Percentiles rank a stretch among this genome's conserved stretches.
phyloP scores from a whole-genome alignment of 2,113 vertebrate genomes.

The Diglossa brunneiventris region DNA sequence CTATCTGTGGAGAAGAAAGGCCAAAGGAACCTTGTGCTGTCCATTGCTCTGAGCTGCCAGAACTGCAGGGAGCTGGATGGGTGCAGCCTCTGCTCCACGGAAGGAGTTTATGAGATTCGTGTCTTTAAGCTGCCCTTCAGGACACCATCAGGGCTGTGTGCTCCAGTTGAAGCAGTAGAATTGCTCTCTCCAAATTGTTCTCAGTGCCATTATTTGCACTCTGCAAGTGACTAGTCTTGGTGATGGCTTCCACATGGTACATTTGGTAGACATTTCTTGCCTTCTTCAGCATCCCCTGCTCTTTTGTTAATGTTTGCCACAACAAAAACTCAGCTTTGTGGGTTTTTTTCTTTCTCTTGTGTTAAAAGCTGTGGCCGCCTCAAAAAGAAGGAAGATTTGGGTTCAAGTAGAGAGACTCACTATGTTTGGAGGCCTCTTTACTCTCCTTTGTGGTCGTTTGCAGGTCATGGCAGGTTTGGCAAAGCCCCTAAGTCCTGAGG shows the following conservation, averaged over 20 bases:
- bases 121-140: not conserved
- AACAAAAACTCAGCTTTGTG: not conserved
- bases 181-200: not conserved
- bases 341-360: not conserved
- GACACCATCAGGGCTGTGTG: fast-evolving
- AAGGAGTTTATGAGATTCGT: fast-evolving
- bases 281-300: not conserved
- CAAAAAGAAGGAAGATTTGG: not conserved
- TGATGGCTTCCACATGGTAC: not conserved
- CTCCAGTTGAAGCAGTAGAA: not conserved
- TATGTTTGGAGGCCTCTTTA: not conserved
- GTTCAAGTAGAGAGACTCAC: not conserved
- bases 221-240: not conserved
- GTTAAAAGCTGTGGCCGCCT: not conserved
- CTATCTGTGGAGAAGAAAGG: not conserved
- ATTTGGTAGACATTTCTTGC: not conserved
- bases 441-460: not conserved
- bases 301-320: fast-evolving
- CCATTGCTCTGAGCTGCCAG: not conserved
- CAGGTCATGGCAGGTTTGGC: not conserved
- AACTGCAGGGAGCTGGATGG: fast-evolving
- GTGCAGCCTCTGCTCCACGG: not conserved
- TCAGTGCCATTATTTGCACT: not conserved
- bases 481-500: not conserved
- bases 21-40: not conserved